Percentiles rank a stretch among this genome's conserved stretches.
phyloP scores from a whole-genome alignment of 53 echinoderm and acorn worm genomes.

The Stichopus horrens region DNA sequence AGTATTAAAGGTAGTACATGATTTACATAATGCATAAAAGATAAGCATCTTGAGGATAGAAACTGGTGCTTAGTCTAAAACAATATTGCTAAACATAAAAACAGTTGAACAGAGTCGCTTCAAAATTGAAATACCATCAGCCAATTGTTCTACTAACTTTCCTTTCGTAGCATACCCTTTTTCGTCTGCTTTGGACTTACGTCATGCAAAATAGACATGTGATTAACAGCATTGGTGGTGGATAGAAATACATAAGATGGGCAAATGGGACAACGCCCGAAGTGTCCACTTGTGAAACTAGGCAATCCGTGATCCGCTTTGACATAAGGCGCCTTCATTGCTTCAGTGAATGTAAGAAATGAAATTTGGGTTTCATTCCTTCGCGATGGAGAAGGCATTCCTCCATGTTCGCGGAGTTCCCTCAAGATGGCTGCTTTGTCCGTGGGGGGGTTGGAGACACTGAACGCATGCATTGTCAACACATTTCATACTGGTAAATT shows the following conservation, averaged over 20 bases:
- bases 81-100: too few species aligned
- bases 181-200: neutral
- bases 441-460: neutral
- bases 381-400: neutral
- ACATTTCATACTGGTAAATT: conserved; percentile 38
- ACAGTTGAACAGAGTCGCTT: too few species aligned
- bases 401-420: neutral
- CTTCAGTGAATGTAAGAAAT: neutral
- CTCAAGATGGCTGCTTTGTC: conserved; percentile 13
- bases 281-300: neutral
- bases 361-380: neutral
- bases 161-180: neutral
- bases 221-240: neutral
- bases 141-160: neutral
- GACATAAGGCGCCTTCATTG: neutral
- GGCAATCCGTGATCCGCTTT: neutral
- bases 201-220: conserved; percentile 14
- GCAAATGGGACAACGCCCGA: conserved; percentile 13
- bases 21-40: too few species aligned
- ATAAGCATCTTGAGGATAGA: too few species aligned
- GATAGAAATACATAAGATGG: conserved; percentile 1
- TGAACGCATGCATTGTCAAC: neutral
- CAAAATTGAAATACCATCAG: too few species aligned
- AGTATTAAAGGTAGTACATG: too few species aligned
- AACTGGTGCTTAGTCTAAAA: too few species aligned